Percentiles rank a stretch among this genome's conserved stretches.
phyloP scores from a whole-genome alignment of 2,888 invertebrate genomes.

The Diplazon laetatorius region DNA sequence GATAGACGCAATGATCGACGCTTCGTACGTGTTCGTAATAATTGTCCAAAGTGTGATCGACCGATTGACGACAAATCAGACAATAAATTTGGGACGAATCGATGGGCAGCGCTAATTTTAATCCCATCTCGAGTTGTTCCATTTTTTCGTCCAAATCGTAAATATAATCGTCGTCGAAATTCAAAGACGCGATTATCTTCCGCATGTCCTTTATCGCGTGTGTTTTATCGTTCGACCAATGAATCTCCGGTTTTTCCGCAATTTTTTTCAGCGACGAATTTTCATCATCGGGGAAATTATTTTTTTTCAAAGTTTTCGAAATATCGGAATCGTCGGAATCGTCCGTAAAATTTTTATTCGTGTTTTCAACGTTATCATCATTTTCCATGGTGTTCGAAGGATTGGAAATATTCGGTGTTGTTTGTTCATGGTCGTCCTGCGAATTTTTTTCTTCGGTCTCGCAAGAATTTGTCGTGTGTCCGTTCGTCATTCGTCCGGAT shows the following conservation, averaged over 20 bases:
- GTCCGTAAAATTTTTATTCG: not conserved
- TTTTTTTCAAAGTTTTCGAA: not conserved
- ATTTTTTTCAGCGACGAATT: not conserved
- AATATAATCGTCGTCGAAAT: conserved; percentile 30
- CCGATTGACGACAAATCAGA: conserved; percentile 67
- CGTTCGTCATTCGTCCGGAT: not conserved
- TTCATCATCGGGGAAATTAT: no score
- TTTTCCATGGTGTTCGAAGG: no score
- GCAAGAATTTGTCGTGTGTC: not conserved
- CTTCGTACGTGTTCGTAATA: conserved; percentile 70
- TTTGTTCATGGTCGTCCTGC: not conserved
- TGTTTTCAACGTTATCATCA: not conserved
- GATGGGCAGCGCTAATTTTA: conserved; percentile 13
- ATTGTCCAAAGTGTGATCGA: conserved; percentile 58
- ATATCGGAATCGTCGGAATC: not conserved
- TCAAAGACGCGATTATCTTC: not conserved
- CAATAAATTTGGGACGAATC: conserved; percentile 60
- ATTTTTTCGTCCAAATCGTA: conserved; percentile 40
- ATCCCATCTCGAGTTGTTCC: conserved; percentile 3
- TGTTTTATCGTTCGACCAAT: no score
- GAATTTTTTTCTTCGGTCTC: not conserved
- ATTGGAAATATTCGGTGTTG: not conserved
- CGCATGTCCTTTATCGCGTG: not conserved
- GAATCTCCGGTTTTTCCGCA: not conserved
- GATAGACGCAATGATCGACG: conserved; percentile 64